These are phyloP conservation scores for Corvus hawaiiensis DNA, from an alignment of 2,113 vertebrate genomes.

Conservation along the genomic window DNA sequence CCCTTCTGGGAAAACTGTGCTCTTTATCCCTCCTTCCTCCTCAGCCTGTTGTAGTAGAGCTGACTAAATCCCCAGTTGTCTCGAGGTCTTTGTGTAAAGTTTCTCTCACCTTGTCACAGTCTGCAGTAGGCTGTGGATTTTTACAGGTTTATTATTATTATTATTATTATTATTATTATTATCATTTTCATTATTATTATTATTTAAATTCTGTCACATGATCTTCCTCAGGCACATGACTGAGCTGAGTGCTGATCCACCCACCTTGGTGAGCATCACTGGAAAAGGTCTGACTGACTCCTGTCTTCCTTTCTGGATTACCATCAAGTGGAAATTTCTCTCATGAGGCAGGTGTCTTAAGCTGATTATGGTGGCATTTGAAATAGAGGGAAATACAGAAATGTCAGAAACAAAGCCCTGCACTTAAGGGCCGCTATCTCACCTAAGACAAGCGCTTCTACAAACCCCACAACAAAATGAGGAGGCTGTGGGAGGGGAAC, in stretches of 20 bases:
- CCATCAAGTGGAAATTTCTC: background rate
- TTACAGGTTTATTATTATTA: background rate
- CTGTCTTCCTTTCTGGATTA: background rate
- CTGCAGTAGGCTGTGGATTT: background rate
- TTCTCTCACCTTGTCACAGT: background rate
- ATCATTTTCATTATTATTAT: background rate
- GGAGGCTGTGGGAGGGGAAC: background rate
- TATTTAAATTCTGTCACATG: background rate
- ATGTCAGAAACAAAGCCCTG: background rate
- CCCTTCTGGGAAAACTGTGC: conserved; percentile 6
- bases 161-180: background rate
- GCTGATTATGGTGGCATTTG: background rate
- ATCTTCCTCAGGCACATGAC: background rate
- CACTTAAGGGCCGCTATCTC: background rate
- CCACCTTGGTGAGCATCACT: background rate
- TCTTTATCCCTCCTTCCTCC: conserved; percentile 12
- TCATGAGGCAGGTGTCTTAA: background rate
- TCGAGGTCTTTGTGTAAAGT: background rate
- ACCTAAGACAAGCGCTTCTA: background rate
- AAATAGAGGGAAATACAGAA: background rate
- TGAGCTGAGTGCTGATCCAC: background rate
- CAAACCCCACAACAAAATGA: background rate
- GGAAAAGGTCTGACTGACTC: background rate
- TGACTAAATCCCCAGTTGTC: background rate
- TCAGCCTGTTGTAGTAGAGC: background rate